Conservation (phyloP, 2,888 invertebrate species). For the Ophonus ardosiacus region DNA sequence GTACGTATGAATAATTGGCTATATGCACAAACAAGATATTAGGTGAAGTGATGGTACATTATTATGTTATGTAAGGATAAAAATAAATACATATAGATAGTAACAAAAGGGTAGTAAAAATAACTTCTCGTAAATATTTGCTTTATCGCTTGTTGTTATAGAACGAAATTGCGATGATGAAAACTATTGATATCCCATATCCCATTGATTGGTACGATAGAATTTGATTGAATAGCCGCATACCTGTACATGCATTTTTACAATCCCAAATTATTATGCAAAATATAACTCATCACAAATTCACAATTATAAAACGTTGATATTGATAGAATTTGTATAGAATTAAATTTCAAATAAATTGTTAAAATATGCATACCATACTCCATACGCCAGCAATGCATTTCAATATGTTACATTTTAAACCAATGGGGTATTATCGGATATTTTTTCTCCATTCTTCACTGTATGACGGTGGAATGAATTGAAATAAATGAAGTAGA, state of each 20-base stretch:
- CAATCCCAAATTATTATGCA: neutral
- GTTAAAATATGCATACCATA: too few relatives aligned
- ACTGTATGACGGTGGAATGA: constrained; percentile 40
- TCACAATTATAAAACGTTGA: neutral
- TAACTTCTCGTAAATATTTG: too few relatives aligned
- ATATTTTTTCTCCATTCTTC: constrained; percentile 35
- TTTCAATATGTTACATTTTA: constrained; percentile 5
- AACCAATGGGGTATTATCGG: neutral
- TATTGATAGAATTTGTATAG: neutral
- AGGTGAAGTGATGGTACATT: too few relatives aligned
- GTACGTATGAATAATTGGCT: too few relatives aligned
- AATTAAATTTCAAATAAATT: too few relatives aligned
- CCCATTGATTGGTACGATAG: neutral
- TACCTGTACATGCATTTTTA: neutral
- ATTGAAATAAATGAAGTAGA: constrained; percentile 60
- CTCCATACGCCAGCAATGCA: too few relatives aligned
- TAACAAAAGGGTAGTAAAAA: too few relatives aligned
- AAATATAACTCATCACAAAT: neutral
- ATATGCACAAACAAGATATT: too few relatives aligned
- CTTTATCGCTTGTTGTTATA: too few relatives aligned
- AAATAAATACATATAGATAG: too few relatives aligned
- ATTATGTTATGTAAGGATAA: too few relatives aligned
- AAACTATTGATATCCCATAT: neutral
- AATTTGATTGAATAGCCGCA: neutral
- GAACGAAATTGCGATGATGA: too few relatives aligned